Base-by-base conservation (phyloP, 2,113 vertebrate species). In the Girardinichthys multiradiatus region DNA sequence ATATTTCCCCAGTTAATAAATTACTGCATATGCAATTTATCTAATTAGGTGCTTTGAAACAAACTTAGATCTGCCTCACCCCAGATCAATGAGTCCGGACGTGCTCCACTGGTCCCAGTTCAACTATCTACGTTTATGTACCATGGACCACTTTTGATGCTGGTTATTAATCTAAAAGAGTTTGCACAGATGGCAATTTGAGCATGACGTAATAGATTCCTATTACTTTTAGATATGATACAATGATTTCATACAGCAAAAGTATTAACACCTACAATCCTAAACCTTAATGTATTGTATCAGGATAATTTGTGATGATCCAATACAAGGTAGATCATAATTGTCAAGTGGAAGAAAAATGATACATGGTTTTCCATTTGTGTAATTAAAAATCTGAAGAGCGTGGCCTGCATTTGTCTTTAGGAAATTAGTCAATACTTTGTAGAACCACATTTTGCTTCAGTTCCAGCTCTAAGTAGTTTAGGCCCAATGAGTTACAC, bases 11-110 rank as follows among this genome's bases (percentile, higher is more conserved):
- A 37, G 79, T 70, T 45, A 60, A 86, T 88, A 81, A 87, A 87
- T 82, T 77, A 78, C 71, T 87, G 80, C 76, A 88, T 83, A 78
- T 86, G 81, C 81, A 87, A 87, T 91, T 88, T 82, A 87, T 88
- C 81, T 83, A 81, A 88, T 89, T 83, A 88, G 84, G 75, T 70
- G 75, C 84, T 87, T 87, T 82, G 78, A 88, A 87, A 87, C 79
- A 77, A 71, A 84, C 76, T 89, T 81, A 69, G 70, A 85, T 82
- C 75, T 81, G 80, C 84, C 79, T 86, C 76, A 81, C 61, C 69
- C 72, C 79, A 73, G 86, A n/a, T 72, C 76, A 74, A 60, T 70
- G 80, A 83, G 67, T 80, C 68, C 42, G 65, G 80, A 81, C 71
- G 79, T 68, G 83, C 77, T 77, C 81, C 77, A 68, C 73, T 67